phyloP scores from a whole-genome alignment of 2,888 invertebrate genomes.

The Thera obeliscata region DNA sequence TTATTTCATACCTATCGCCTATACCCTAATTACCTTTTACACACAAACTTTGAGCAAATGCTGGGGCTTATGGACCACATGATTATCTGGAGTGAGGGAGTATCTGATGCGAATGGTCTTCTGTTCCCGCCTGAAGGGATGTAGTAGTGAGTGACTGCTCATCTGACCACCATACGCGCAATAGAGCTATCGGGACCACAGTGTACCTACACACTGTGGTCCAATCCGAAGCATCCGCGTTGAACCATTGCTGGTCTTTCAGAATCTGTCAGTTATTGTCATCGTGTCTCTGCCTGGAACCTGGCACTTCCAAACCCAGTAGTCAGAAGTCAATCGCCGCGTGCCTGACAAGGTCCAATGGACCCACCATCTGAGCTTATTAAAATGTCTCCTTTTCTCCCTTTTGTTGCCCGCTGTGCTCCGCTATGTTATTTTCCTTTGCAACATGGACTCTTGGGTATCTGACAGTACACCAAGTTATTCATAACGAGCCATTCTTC shows the following conservation, averaged over 20 bases:
- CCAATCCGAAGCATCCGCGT: constrained; percentile 59
- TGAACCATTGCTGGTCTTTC: constrained; percentile 58
- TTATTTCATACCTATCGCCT: too few species aligned
- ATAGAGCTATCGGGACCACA: constrained; percentile 52
- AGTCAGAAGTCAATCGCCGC: constrained; percentile 61
- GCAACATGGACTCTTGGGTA: constrained; percentile 62
- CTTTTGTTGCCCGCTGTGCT: constrained; percentile 60
- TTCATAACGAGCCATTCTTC: constrained; percentile 67
- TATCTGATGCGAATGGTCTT: constrained; percentile 62
- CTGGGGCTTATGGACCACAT: constrained; percentile 57
- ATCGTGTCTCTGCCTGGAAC: constrained; percentile 23
- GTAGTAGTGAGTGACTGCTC: constrained; percentile 62
- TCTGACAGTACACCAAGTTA: constrained; percentile 63
- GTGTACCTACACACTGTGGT: constrained; percentile 53
- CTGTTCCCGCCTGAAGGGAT: constrained; percentile 51
- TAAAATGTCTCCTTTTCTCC: constrained; percentile 58
- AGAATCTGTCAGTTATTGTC: constrained; percentile 60
- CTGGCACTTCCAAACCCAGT: constrained; percentile 65
- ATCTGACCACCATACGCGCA: constrained; percentile 54
- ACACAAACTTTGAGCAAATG: constrained; percentile 65
- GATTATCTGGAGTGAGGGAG: constrained; percentile 46
- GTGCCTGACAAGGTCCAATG: constrained; percentile 58
- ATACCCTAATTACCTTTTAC: constrained; percentile 33
- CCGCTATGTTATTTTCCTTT: constrained; percentile 59
- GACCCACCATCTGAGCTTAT: constrained; percentile 50